These are phyloP conservation scores for Platycercus adscitus DNA, from an alignment of 2,113 vertebrate genomes.

Conservation along the genomic window DNA sequence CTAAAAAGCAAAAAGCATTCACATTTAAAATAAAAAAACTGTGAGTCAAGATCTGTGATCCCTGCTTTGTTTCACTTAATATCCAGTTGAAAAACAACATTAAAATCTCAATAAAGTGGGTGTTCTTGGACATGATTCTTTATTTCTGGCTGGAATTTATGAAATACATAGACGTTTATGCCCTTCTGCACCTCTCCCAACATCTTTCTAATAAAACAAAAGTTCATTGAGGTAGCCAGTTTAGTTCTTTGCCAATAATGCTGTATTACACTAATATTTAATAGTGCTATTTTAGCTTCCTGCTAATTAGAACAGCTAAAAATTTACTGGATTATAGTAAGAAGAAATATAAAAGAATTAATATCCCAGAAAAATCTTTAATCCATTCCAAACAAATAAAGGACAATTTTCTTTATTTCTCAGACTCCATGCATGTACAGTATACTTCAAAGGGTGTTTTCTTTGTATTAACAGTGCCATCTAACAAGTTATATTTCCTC, in stretches of 20 bases:
- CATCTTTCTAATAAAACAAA: not conserved
- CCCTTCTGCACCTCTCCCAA: not conserved
- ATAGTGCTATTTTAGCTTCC: not conserved
- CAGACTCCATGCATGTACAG: not conserved
- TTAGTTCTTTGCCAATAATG: not conserved
- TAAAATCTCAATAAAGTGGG: not conserved
- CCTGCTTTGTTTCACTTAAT: not conserved
- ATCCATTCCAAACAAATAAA: not conserved
- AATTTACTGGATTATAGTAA: not conserved
- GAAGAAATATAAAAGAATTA: not conserved
- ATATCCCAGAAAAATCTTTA: not conserved
- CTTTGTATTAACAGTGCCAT: not conserved
- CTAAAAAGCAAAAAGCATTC: not conserved
- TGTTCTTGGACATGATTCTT: not conserved
- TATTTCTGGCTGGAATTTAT: not conserved
- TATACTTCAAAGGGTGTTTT: not conserved
- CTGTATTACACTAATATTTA: not conserved
- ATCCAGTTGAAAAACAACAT: not conserved
- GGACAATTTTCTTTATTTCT: not conserved
- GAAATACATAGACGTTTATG: not conserved
- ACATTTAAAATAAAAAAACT: not conserved
- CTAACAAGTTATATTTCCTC: not conserved
- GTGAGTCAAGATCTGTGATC: not conserved
- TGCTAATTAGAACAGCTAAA: not conserved
- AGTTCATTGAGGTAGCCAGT: not conserved